These are phyloP conservation scores for Colostygia pectinataria DNA, from an alignment of 2,888 invertebrate genomes.

Conservation along the genomic window DNA sequence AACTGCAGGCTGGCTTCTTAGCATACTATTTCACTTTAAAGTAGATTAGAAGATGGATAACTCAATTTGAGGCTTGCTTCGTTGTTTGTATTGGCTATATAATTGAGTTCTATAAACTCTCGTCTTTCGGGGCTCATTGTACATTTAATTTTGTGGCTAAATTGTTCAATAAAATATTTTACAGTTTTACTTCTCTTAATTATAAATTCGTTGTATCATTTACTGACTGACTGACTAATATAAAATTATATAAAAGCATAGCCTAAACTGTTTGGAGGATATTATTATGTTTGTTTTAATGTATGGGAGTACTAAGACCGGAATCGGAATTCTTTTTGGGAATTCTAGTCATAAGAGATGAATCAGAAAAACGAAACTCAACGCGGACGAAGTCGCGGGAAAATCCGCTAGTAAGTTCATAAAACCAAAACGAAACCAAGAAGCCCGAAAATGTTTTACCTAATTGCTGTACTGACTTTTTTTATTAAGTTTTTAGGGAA, in stretches of 20 bases:
- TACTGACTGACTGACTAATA: no score
- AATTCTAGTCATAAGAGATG: no score
- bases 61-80: slow-evolving; percentile 17
- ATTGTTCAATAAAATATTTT: slow-evolving; percentile 9
- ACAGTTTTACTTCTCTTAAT: no score
- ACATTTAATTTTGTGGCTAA: slow-evolving; percentile 14
- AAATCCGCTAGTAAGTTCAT: no score
- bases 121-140: slow-evolving; percentile 16
- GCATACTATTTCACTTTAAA: slow-evolving; percentile 24
- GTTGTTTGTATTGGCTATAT: slow-evolving; percentile 12
- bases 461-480: slow-evolving; percentile 16
- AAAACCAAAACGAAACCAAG: slow-evolving; percentile 6
- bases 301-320: no score
- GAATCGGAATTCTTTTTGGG: no score
- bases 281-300: no score
- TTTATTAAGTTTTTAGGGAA: slow-evolving; percentile 27
- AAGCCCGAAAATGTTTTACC: slow-evolving; percentile 20
- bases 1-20: slow-evolving; percentile 23
- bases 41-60: slow-evolving; percentile 23
- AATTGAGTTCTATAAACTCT: slow-evolving; percentile 20
- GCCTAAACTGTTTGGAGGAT: no score
- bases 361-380: no score
- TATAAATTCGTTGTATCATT: no score
- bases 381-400: no score
- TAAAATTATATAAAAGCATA: no score